A percentile compares a stretch with the other conserved stretches of the same genome.
phyloP scores from a whole-genome alignment of 2,888 invertebrate species.

The Aromia moschata region DNA sequence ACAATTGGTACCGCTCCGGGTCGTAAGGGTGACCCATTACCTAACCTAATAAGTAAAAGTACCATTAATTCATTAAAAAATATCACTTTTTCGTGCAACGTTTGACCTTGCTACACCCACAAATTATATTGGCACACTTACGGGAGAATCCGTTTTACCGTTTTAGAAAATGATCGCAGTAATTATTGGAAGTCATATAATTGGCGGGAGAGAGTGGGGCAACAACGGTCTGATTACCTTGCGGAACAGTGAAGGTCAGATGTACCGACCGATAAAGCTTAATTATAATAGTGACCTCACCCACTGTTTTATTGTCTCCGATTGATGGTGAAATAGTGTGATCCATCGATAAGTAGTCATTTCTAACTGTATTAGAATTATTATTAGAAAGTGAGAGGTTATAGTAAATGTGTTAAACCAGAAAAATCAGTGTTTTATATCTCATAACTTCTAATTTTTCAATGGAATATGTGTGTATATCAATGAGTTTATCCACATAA shows the following conservation, averaged over 20 bases:
- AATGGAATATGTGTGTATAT: too few species aligned
- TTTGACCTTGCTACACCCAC: conserved; percentile 35
- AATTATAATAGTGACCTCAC: too few species aligned
- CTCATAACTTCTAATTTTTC: too few species aligned
- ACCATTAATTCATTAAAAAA: conserved; percentile 16
- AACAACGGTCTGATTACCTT: not conserved
- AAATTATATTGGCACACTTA: conserved; percentile 29
- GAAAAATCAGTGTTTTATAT: too few species aligned
- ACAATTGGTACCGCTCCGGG: conserved; percentile 15
- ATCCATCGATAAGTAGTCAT: too few species aligned
- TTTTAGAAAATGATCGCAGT: conserved; percentile 26
- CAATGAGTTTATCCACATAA: too few species aligned
- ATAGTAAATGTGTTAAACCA: too few species aligned
- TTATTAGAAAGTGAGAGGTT: too few species aligned
- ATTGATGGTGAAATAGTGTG: too few species aligned
- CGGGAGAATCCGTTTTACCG: conserved; percentile 29
- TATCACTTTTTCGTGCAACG: conserved; percentile 30
- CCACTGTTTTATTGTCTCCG: too few species aligned
- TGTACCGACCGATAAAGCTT: too few species aligned
- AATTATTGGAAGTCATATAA: conserved; percentile 6
- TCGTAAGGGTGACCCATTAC: conserved; percentile 19
- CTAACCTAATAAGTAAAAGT: conserved; percentile 25
- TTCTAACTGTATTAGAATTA: too few species aligned
- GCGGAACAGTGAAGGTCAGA: not conserved
- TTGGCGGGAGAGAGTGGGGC: conserved; percentile 2